phyloP scores from a whole-genome alignment of 2,113 vertebrate species.

The Chaetodon trifascialis region DNA sequence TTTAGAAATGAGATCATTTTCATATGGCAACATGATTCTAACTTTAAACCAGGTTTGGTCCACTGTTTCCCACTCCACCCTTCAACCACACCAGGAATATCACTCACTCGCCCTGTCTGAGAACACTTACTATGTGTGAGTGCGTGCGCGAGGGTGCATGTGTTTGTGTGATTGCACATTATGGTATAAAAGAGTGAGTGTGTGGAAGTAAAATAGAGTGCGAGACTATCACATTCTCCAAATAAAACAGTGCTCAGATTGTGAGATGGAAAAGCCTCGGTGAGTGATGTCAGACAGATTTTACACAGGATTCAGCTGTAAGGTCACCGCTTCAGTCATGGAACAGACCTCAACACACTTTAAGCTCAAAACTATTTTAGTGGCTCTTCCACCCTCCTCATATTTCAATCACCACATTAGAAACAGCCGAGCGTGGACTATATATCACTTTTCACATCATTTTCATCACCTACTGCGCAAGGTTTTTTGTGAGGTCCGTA shows the following conservation, averaged over 20 bases:
- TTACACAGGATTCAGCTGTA: conserved; percentile 58
- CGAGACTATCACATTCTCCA: conserved; percentile 70
- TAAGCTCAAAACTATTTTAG: conserved; percentile 35
- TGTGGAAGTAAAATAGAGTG: conserved; percentile 69
- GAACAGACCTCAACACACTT: conserved; percentile 46
- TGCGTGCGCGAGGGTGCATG: conserved; percentile 10
- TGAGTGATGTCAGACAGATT: conserved; percentile 69
- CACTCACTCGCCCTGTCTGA: conserved; percentile 64
- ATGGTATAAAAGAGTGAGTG: conserved; percentile 59
- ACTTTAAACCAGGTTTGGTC: conserved; percentile 79
- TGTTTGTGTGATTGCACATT: conserved; percentile 63
- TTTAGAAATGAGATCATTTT: conserved; percentile 80
- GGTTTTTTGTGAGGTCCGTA: conserved; percentile 20
- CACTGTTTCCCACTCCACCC: conserved; percentile 77
- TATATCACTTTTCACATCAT: conserved; percentile 52
- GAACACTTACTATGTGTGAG: conserved; percentile 48
- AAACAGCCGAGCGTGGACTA: conserved; percentile 18
- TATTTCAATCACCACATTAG: conserved; percentile 58
- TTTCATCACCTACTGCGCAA: conserved; percentile 25
- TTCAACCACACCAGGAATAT: conserved; percentile 79
- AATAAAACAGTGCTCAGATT: conserved; percentile 70
- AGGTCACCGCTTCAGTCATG: conserved; percentile 59
- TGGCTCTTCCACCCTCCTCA: conserved; percentile 34
- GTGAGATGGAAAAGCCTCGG: conserved; percentile 66
- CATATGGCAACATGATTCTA: conserved; percentile 77